Base-by-base conservation (phyloP, 2,888 invertebrate genomes). In the Eupithecia pulchellata region DNA sequence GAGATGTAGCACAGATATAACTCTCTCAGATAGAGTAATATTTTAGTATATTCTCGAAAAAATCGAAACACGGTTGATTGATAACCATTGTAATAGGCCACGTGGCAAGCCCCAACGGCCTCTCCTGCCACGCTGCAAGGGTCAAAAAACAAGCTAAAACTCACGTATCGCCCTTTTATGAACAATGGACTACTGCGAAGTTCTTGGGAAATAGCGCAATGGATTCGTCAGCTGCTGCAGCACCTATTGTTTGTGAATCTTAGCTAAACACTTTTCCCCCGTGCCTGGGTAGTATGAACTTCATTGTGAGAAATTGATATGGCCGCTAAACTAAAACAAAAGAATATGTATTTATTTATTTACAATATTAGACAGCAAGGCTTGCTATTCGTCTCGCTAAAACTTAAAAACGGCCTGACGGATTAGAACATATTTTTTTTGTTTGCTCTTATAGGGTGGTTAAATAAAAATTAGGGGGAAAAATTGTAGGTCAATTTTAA, bases 61-160 rank as follows among this genome's bases (percentile, higher is more conserved):
- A 29, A 29, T 57, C 57, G n/a, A 8, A 8, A 17, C 68, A 82
- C 82, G 84, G 83, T 82, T 75, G 74, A 72, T 74, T 30, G n/a
- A 25, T 17, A 17, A 3, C 25, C 73, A 74, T 73, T 73, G 72
- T 67, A 69, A 71, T 66, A 67, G 58, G 89, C 85, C 90, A 91
- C 93, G 93, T 92, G 93, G 83, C 91, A 77, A 76, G 71, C 82
- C 82, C 84, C 79, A 76, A 77, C 82, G 79, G 81, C 84, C 85
- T 81, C 84, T 77, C 79, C 77, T 79, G 81, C 82, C 78, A 84
- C 80, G 85, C 89, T 89, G 89, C 90, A 86, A 86, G 86, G 88
- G 88, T 89, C 89, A 91, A 89, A 92, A 91, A 91, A 91, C 89
- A 88, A 84, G 86, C 88, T 86, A 82, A 88, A 92, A 86, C 87